Conservation (phyloP, 2,888 invertebrate species). For the Uloborus plumipes region DNA sequence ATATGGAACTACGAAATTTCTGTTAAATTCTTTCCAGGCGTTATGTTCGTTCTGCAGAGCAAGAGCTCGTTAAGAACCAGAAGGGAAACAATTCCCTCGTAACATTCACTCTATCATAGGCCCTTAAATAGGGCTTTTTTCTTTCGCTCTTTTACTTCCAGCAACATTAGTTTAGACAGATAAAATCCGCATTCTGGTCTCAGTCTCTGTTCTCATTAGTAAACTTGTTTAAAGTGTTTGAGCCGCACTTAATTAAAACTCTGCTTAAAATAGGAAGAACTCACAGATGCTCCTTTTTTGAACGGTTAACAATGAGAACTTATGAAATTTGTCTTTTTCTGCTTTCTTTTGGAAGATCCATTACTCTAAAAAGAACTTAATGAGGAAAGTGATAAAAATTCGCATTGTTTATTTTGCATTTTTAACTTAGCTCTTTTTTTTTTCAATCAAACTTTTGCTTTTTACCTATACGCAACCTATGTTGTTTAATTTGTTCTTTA, state of each 20-base stretch:
- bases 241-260: slow-evolving; percentile 40
- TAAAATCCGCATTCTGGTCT: slow-evolving; percentile 17
- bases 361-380: no score
- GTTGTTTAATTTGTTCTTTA: no score
- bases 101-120: neutral
- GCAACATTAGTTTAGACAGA: slow-evolving; percentile 1
- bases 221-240: slow-evolving; percentile 29
- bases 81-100: slow-evolving; percentile 12
- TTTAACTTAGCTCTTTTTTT: no score
- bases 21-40: slow-evolving; percentile 1
- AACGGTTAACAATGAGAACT: neutral
- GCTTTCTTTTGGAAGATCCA: no score
- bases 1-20: no score
- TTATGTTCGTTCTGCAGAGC: slow-evolving; percentile 11
- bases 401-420: no score
- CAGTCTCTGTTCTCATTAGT: slow-evolving; percentile 29
- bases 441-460: no score
- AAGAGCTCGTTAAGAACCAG: slow-evolving; percentile 22
- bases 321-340: neutral
- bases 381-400: no score
- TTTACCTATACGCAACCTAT: no score
- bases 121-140: slow-evolving; percentile 12
- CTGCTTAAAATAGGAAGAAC: neutral
- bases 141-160: neutral
- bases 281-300: neutral